Percentiles rank a stretch among this genome's conserved stretches.
Evolutionary conservation across 2,113 vertebrate genomes (phyloP).

Genomic region (Halcyon malimbica): DNA sequence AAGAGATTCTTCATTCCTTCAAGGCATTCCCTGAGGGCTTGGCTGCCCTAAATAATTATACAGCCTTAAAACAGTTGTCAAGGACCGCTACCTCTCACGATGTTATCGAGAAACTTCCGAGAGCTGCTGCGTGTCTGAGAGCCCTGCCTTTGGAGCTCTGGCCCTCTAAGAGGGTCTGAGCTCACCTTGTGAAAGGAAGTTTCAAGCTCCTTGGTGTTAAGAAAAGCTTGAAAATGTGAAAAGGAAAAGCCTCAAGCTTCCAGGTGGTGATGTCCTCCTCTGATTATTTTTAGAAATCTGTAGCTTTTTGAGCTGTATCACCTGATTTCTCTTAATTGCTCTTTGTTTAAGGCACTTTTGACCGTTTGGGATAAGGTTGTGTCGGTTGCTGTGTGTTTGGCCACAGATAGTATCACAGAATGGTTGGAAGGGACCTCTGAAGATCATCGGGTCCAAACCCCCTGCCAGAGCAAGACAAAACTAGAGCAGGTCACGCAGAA

Average conservation of each 20-base stretch:
- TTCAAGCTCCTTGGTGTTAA: neutral
- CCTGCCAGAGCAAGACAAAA: no score
- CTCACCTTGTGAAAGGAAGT: neutral
- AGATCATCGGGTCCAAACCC: no score
- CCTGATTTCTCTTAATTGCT: neutral
- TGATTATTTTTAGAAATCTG: neutral
- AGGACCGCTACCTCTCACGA: neutral
- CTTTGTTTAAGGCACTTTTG: neutral
- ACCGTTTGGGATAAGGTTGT: neutral
- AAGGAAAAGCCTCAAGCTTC: neutral
- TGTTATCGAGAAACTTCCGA: neutral
- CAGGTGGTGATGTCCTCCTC: neutral
- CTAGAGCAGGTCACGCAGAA: no score
- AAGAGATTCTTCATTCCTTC: slow-evolving; percentile 54
- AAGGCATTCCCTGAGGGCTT: slow-evolving; percentile 43
- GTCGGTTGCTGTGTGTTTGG: neutral
- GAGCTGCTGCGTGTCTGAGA: neutral
- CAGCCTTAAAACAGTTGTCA: slow-evolving; percentile 51
- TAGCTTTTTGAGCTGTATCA: neutral
- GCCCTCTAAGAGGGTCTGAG: neutral
- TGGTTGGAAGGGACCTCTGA: no score
- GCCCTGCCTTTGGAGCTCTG: fast-evolving
- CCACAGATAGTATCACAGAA: no score
- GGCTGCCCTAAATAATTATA: slow-evolving; percentile 58
- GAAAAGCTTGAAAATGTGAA: neutral